phyloP scores from a whole-genome alignment of 2,888 invertebrate genomes.

The Sussaba pulchella region DNA sequence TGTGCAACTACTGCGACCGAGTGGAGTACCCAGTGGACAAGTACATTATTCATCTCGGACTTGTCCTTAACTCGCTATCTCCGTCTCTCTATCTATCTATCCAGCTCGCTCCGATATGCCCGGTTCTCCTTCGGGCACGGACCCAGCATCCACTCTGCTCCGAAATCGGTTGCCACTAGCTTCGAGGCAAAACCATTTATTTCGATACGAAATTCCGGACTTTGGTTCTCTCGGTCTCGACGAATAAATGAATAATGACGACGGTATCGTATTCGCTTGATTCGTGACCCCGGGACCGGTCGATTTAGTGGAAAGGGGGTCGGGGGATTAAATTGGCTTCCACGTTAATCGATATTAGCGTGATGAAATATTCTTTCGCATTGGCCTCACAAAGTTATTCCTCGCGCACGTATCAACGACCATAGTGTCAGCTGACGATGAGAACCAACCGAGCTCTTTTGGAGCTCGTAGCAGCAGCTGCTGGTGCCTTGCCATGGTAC shows the following conservation, averaged over 20 bases:
- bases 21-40: constrained; percentile 9
- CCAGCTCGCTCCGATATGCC: background rate
- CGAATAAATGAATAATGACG: constrained; percentile 44
- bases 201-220: constrained; percentile 4
- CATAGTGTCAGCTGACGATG: constrained; percentile 21
- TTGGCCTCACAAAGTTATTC: no score
- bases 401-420: constrained; percentile 4
- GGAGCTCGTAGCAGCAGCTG: constrained; percentile 5
- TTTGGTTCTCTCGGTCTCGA: constrained; percentile 1
- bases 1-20: constrained; percentile 16
- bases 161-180: constrained; percentile 28
- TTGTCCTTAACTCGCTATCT: constrained; percentile 50
- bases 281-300: background rate
- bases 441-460: background rate
- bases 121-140: background rate
- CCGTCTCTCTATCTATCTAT: constrained; percentile 44
- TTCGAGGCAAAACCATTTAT: constrained; percentile 14
- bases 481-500: constrained; percentile 14
- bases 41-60: constrained; percentile 30
- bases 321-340: constrained; percentile 1
- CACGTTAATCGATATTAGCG: constrained; percentile 26
- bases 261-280: background rate
- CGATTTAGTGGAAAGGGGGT: no score
- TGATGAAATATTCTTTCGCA: constrained; percentile 21
- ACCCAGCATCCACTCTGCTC: constrained; percentile 2